phyloP scores from a whole-genome alignment of 2,113 vertebrate species.

The Puffinus mauretanicus region DNA sequence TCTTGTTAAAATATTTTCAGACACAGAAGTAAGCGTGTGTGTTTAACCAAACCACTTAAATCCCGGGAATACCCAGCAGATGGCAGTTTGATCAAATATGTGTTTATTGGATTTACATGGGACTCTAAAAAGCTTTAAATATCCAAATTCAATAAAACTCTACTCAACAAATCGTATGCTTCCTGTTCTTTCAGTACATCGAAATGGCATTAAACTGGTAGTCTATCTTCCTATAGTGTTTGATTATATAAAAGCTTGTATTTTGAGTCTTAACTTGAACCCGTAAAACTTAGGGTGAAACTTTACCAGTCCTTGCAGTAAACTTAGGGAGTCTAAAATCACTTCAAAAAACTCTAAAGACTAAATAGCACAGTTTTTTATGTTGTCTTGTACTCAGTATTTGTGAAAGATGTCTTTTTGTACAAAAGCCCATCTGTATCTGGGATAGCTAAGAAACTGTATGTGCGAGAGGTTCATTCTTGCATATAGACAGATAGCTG shows the following conservation, averaged over 20 bases:
- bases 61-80: slow-evolving; percentile 66
- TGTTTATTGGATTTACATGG: slow-evolving; percentile 35
- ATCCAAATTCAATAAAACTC: slow-evolving; percentile 64
- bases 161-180: slow-evolving; percentile 63
- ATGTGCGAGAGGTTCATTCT: neutral
- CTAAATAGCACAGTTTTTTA: neutral
- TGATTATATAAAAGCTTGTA: neutral
- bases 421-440: neutral
- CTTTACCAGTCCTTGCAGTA: neutral
- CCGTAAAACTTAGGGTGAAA: neutral
- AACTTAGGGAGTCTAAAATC: neutral
- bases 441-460: neutral
- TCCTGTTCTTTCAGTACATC: slow-evolving; percentile 39
- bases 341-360: neutral
- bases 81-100: slow-evolving; percentile 75
- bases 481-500: neutral
- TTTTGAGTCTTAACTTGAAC: neutral
- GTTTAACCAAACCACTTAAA: neutral
- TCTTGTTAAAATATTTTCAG: neutral
- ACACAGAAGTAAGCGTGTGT: neutral
- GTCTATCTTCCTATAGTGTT: neutral
- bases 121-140: slow-evolving; percentile 60
- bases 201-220: slow-evolving; percentile 16
- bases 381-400: neutral
- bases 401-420: neutral